Base-by-base conservation (phyloP, 1,140 invertebrate genomes). In the Schlechtendalia chinensis region DNA sequence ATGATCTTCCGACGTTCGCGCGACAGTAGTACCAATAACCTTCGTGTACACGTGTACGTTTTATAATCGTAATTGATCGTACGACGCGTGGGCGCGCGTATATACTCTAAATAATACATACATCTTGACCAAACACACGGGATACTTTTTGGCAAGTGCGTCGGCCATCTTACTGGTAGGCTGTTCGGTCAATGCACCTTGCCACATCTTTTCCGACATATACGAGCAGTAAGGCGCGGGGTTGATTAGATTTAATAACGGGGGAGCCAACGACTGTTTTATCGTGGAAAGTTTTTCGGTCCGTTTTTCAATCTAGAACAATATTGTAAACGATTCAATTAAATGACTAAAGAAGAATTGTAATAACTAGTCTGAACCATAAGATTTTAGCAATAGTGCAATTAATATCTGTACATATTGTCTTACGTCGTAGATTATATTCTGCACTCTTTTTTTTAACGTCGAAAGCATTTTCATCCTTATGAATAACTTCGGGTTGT, bases 141-240 rank as follows among this genome's bases (percentile, higher is more conserved):
- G 74, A 77, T 77, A 77, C 10, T 54, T 61, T 56, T 77, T 77
- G 12, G 74, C 27, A 1, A 77, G 16, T 17, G 74, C n/a, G 4
- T 77, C 74, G 0, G 74, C 74, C 56, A 77, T 39, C 6, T 77
- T 77, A 10, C 24, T 24, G 61, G n/a, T n/a, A n/a, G n/a, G n/a
- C n/a, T n/a, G n/a, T n/a, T n/a, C n/a, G n/a, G n/a, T n/a, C n/a
- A n/a, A 45, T 5, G 74, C 56, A 11, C 47, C 74, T 24, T 77
- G 74, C 74, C 74, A 77, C 74, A 77, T 59, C 74, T 59, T 77
- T 61, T 77, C 74, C 6, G 74, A 47, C 74, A 61, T 59, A 16
- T 61, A 59, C 8, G 54, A 24, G 24, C 74, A 59, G 11, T 6
- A 17, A 0, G 74, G 16, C 1, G 54, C 32, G 1, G 56, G 56